phyloP scores from a whole-genome alignment of 2,888 invertebrate species.

The Chouioia cunea region DNA sequence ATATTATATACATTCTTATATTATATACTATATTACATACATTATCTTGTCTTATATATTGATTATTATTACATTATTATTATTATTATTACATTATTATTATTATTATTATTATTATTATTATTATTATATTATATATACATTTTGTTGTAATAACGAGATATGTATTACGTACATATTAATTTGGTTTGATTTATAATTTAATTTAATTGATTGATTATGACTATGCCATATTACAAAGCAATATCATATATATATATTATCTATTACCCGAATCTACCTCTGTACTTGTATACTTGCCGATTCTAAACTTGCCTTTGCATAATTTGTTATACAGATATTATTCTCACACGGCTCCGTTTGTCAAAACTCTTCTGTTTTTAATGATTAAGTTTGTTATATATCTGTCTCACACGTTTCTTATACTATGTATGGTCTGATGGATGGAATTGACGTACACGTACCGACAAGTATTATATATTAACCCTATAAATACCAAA shows the following conservation, averaged over 20 bases:
- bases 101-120: too few relatives aligned
- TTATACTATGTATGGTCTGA: slow-evolving; percentile 52
- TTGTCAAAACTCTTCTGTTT: slow-evolving; percentile 18
- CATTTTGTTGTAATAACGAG: slow-evolving; percentile 55
- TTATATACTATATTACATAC: too few relatives aligned
- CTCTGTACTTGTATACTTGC: slow-evolving; percentile 58
- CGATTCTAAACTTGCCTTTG: slow-evolving; percentile 58
- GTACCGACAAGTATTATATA: slow-evolving; percentile 44
- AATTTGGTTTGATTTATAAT: not conserved
- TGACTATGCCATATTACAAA: not conserved
- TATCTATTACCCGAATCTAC: slow-evolving; percentile 54
- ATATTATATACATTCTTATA: slow-evolving; percentile 46
- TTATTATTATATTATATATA: too few relatives aligned
- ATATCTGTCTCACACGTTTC: not conserved
- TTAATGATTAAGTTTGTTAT: too few relatives aligned
- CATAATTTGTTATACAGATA: slow-evolving; percentile 40
- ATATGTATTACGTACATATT: slow-evolving; percentile 53
- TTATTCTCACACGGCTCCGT: slow-evolving; percentile 38
- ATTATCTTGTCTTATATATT: too few relatives aligned
- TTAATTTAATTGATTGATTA: slow-evolving; percentile 19
- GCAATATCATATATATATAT: slow-evolving; percentile 45
- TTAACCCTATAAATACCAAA: not conserved
- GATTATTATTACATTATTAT: too few relatives aligned
- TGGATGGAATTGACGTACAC: slow-evolving; percentile 61
- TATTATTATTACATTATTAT: too few relatives aligned